Base-by-base conservation (phyloP, 2,797 vertebrate genomes). In the Borostomias antarcticus region DNA sequence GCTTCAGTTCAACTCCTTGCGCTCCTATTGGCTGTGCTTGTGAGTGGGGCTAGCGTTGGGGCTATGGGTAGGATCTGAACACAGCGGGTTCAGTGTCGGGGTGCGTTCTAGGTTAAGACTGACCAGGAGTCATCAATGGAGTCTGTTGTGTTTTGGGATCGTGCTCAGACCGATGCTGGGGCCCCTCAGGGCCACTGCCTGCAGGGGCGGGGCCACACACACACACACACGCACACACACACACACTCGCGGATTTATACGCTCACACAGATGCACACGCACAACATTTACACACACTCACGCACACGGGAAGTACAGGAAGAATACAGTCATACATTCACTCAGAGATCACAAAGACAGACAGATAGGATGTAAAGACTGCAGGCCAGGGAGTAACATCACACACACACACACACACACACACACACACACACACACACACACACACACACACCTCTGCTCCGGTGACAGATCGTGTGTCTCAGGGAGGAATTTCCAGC, bases 401-500 rank as follows among this genome's bases (percentile, higher is more conserved):
- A 43, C 23, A 32, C 52, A 45, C 25, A 9, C 35, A 40, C 48
- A 40, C 30, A 64, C n/a, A 10, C 50, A 43, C 52, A 30, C 64
- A 58, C 54, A 50, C 50, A 64, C 62, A 60, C 66, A 53, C 33
- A 26, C 32, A 69, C 50, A 60, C 43, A 48, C 33, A 5, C 29
- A 53, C 25, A 53, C n/a, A 35, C 52, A 63, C 35, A 40, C 56
- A 61, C 33, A 59, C 58, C 21, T 17, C 13, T 17, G 43, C 25
- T 15, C 29, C 70, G 73, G 69, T 68, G 35, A 68, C 64, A 68
- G 76, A 80, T 81, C 64, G 26, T 69, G 73, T 80, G 72, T 74
- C 75, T 69, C 45, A 1, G 26, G 65, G 61, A 75, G 74, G 76
- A 85, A 79, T 81, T 81, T 80, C 83, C 78, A 68, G 52, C 48